These are phyloP conservation scores for Elgaria multicarinata DNA, from an alignment of 2,113 vertebrate species.

Conservation along the genomic window DNA sequence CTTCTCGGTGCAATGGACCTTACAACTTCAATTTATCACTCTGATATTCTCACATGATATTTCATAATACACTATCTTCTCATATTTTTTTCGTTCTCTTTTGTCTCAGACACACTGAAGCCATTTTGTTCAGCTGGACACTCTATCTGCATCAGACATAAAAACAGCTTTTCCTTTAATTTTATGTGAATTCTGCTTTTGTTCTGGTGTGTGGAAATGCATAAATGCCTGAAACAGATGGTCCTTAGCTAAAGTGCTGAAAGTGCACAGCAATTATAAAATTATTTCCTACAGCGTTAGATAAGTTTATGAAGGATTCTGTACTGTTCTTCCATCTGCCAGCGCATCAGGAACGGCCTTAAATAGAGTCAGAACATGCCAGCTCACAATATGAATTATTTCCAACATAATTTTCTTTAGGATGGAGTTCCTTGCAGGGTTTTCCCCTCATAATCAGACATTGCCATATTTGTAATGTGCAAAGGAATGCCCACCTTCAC, in stretches of 20 bases:
- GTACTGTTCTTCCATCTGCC: not conserved
- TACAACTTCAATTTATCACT: constrained; percentile 20
- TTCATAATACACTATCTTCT: not conserved
- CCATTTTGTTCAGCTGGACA: not conserved
- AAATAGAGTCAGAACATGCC: not conserved
- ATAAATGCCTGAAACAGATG: not conserved
- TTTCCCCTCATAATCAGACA: not conserved
- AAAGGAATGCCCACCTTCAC: not conserved
- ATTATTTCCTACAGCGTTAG: not conserved
- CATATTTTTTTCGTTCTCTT: not conserved
- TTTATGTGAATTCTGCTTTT: not conserved
- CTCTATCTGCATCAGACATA: not conserved
- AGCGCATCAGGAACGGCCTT: not conserved
- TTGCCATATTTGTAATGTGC: not conserved
- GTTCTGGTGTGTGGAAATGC: not conserved
- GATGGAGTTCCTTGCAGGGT: too few species aligned
- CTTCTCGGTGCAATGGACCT: constrained; percentile 5
- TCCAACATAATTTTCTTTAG: not conserved
- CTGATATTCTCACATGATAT: not conserved
- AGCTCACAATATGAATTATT: not conserved
- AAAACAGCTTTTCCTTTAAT: not conserved
- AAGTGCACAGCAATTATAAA: not conserved
- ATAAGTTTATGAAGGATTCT: too few species aligned
- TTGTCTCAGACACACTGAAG: not conserved
- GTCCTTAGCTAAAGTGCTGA: not conserved